These are phyloP conservation scores for Penaeus vannamei DNA, from an alignment of 1,140 invertebrate genomes.

Conservation along the genomic window DNA sequence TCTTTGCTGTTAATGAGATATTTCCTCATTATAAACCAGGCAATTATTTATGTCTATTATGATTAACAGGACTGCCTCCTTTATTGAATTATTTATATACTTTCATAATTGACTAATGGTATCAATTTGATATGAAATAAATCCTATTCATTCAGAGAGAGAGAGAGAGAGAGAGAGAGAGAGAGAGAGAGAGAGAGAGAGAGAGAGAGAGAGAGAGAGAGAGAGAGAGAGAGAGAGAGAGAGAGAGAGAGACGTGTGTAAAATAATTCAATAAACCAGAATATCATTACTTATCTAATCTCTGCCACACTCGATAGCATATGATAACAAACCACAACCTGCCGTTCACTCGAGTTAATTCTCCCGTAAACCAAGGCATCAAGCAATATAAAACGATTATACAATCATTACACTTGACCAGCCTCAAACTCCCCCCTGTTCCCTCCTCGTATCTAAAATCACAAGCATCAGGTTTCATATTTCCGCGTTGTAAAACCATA, in stretches of 20 bases:
- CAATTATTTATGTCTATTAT: no score
- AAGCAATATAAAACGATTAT: background rate
- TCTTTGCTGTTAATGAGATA: no score
- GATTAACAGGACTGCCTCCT: no score
- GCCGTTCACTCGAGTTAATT: no score
- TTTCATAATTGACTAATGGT: no score
- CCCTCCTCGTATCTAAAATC: background rate
- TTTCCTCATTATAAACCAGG: no score
- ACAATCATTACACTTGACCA: background rate
- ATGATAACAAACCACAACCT: no score
- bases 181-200: background rate
- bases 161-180: background rate
- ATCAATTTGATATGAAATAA: no score
- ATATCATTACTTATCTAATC: no score
- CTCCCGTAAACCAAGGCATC: background rate
- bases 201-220: background rate
- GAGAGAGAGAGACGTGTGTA: background rate
- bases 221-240: conserved; percentile 34
- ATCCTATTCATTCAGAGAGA: background rate
- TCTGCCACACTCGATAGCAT: no score
- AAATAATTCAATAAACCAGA: no score
- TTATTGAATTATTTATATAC: no score
- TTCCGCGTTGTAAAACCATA: background rate
- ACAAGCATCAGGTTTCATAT: background rate
- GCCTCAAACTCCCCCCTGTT: background rate